Evolutionary conservation across 2,113 vertebrate genomes (phyloP), one percentile per base, ranked within the genome.

Genomic region (Erpornis zantholeuca): DNA sequence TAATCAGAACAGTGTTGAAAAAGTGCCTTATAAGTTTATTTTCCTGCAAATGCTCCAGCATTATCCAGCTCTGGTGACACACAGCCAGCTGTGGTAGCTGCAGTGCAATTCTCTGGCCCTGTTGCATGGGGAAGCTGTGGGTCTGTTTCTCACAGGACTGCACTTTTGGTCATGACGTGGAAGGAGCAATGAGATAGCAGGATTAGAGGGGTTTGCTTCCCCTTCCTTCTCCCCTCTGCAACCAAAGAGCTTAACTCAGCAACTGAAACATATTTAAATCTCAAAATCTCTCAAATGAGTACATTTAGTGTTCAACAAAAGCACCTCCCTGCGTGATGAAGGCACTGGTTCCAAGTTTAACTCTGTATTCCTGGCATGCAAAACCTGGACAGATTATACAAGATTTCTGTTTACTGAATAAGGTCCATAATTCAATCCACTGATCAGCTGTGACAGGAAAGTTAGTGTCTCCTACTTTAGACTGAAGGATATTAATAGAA

Each of bases 81-180:
- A 59, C 0, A 2, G 40, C 5, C 23, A 18, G 44, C 36, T 57
- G 52, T 52, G 33, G 53, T 20, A 63, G 18, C 24, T n/a, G 15
- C n/a, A 54, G 12, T 29, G 29, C 14, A 63, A 35, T 15, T 40
- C 20, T 73, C 60, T 45, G 72, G 31, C 31, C 12, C 27, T 57
- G 44, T 3, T 56, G 10, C 18, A 17, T 0, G 2, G 22, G 13
- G 73, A 25, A 78, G 8, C 31, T 77, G n/a, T 1, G 0, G 6
- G 7, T 7, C 5, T 44, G 6, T 56, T 56, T 56, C 50, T 24
- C 15, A 52, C 10, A 83, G 40, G 18, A 35, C 38, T 47, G 18
- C 25, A 45, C 42, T 54, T 85, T 59, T 76, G 35, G 38, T 84
- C 42, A 12, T 8, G 28, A 25, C 27, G 47, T 3, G 1, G 18